Evolutionary conservation across 2,888 invertebrate species (phyloP).

Genomic region (Caenorhabditis angaria): DNA sequence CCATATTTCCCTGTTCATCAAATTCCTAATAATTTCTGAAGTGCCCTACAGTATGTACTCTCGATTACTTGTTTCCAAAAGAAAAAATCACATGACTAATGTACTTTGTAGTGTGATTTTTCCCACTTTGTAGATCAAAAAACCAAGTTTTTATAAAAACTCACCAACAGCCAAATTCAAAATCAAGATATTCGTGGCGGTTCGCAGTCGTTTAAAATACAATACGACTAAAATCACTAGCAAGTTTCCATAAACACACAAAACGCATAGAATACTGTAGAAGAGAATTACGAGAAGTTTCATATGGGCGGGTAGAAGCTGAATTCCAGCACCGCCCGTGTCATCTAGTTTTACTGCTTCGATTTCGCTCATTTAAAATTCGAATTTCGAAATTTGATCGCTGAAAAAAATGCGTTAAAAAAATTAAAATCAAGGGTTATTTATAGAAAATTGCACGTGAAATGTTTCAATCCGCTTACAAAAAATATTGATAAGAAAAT

Average conservation of each 20-base stretch:
- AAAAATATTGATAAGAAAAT: too few relatives aligned
- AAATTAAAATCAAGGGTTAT: too few relatives aligned
- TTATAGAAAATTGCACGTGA: too few relatives aligned
- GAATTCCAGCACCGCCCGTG: background rate
- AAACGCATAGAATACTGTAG: constrained; percentile 63
- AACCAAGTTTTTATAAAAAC: constrained; percentile 11
- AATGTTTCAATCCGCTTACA: too few relatives aligned
- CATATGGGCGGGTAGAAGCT: background rate
- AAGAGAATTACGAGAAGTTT: constrained; percentile 59
- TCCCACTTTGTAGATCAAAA: too few relatives aligned
- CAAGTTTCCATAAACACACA: constrained; percentile 67
- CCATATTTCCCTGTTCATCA: too few relatives aligned
- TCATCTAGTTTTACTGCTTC: background rate
- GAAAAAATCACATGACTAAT: too few relatives aligned
- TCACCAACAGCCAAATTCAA: constrained; percentile 72
- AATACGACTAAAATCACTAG: constrained; percentile 68
- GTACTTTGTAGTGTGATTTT: too few relatives aligned
- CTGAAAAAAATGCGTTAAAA: too few relatives aligned
- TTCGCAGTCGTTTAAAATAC: constrained; percentile 69
- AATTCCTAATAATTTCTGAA: too few relatives aligned
- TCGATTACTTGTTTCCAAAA: too few relatives aligned
- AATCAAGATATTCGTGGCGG: constrained; percentile 74
- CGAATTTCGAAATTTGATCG: background rate
- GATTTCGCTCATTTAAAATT: background rate
- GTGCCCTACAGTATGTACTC: too few relatives aligned